Percentiles rank a stretch among this genome's conserved stretches.
Conservation (phyloP, 2,797 vertebrate species). For the Peromyscus nudipes region DNA sequence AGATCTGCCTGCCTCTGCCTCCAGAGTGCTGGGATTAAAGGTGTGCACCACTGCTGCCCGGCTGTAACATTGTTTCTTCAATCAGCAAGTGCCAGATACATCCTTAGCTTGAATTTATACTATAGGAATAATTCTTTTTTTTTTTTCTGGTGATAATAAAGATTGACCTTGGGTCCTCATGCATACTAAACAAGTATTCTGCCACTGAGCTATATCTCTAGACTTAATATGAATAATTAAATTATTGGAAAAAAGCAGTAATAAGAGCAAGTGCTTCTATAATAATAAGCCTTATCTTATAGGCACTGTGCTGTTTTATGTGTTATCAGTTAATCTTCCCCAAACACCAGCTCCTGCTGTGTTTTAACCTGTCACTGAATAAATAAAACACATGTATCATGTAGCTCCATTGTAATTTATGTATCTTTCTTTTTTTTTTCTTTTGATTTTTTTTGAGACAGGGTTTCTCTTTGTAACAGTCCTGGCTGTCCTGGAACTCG, state of each 20-base stretch:
- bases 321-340: slow-evolving; percentile 35
- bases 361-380: neutral
- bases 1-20: neutral
- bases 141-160: neutral
- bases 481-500: no score
- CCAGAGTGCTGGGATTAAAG: neutral
- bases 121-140: neutral
- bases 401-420: neutral
- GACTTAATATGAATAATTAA: neutral
- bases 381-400: neutral
- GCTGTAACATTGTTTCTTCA: slow-evolving; percentile 25
- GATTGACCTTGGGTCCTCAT: neutral
- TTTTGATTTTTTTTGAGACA: no score
- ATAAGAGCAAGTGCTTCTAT: slow-evolving; percentile 9
- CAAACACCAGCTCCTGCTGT: neutral
- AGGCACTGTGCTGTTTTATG: neutral
- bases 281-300: slow-evolving; percentile 2
- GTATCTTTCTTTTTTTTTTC: no score
- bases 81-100: neutral
- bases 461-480: no score
- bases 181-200: neutral
- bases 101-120: slow-evolving; percentile 34
- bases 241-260: slow-evolving; percentile 13
- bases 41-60: neutral
- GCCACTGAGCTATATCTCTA: neutral